Conservation (phyloP, 2,888 invertebrate genomes). For the Microchrysa polita region DNA sequence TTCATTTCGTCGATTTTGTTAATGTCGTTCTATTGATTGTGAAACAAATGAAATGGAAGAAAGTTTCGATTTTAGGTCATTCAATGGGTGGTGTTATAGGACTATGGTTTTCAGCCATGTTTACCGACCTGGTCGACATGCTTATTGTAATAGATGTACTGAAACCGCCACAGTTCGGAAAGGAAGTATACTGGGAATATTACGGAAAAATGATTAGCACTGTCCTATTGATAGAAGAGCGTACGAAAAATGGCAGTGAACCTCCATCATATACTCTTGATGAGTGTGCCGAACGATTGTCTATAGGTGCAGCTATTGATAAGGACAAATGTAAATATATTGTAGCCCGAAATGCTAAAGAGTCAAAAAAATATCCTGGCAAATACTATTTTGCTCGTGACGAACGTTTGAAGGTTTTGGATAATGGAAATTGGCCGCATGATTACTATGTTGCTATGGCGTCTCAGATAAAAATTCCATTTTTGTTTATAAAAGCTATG, state of each 20-base stretch:
- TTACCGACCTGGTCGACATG: slow-evolving; percentile 64
- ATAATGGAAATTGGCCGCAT: slow-evolving; percentile 52
- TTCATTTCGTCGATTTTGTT: slow-evolving; percentile 62
- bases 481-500: slow-evolving; percentile 71
- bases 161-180: slow-evolving; percentile 59
- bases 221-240: slow-evolving; percentile 65
- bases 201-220: slow-evolving; percentile 64
- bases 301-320: slow-evolving; percentile 69
- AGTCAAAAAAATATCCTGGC: slow-evolving; percentile 68
- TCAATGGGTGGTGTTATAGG: slow-evolving; percentile 74
- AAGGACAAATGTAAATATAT: slow-evolving; percentile 68
- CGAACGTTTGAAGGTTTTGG: slow-evolving; percentile 67
- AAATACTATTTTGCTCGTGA: slow-evolving; percentile 74
- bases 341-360: slow-evolving; percentile 69
- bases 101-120: slow-evolving; percentile 72
- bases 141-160: slow-evolving; percentile 61
- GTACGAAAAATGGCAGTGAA: slow-evolving; percentile 62
- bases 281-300: slow-evolving; percentile 70
- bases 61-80: slow-evolving; percentile 74
- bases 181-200: slow-evolving; percentile 57
- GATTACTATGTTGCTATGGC: slow-evolving; percentile 69
- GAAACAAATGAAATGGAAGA: slow-evolving; percentile 75
- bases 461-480: slow-evolving; percentile 69
- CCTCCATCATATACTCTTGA: slow-evolving; percentile 73
- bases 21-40: slow-evolving; percentile 69